A percentile compares a stretch with the other conserved stretches of the same genome.
Conservation (phyloP, 2,888 invertebrate genomes). For the Calameuta idolon region DNA sequence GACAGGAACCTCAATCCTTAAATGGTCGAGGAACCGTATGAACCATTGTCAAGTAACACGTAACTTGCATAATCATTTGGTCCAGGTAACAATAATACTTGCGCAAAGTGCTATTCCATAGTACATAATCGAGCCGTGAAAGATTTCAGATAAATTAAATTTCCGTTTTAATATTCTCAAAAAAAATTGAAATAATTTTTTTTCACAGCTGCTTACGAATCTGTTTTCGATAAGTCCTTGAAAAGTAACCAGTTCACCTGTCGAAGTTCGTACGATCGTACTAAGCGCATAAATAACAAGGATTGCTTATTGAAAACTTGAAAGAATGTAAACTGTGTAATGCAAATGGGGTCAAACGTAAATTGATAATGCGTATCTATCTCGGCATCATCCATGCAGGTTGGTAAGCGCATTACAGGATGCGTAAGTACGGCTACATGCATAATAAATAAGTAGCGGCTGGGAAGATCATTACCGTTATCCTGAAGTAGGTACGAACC, state of each 20-base stretch:
- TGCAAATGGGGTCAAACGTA: not conserved
- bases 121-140: too few species aligned
- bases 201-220: too few species aligned
- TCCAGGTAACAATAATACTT: not conserved
- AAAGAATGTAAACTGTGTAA: not conserved
- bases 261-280: too few species aligned
- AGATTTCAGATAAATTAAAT: too few species aligned
- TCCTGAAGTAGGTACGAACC: not conserved
- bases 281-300: not conserved
- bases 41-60: not conserved
- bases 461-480: not conserved
- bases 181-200: too few species aligned
- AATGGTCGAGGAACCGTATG: not conserved
- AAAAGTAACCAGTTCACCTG: too few species aligned
- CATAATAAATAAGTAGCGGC: not conserved
- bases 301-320: not conserved
- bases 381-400: not conserved
- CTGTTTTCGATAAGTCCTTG: too few species aligned
- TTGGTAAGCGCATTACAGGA: not conserved
- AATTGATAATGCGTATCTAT: not conserved
- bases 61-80: not conserved
- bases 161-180: too few species aligned
- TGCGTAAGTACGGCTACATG: not conserved
- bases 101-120: not conserved
- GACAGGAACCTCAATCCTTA: not conserved